Evolutionary conservation across 2,888 invertebrate genomes (phyloP), one percentile per base, ranked within the genome.

Genomic region (Agonopterix heracliana): DNA sequence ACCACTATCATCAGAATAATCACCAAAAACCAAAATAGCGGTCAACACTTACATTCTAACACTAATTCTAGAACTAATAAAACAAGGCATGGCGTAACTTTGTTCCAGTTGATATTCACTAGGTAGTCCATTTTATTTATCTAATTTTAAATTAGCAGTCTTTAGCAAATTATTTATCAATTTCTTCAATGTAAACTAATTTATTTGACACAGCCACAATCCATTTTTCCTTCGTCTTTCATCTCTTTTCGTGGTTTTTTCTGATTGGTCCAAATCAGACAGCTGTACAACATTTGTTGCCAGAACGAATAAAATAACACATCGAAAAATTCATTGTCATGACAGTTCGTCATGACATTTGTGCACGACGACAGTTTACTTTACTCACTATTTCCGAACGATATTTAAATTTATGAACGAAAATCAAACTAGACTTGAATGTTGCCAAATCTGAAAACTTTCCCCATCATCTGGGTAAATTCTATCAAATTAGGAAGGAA

Each of bases 41-140:
- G 50, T 44, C 14, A 44, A 52, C 55, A 82, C 89, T 85, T 77
- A 93, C 93, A 92, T 79, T 93, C 92, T 81, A 93, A 89, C 68
- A 92, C 89, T 74, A 93, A 73, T 89, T 93, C 92, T 80, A 93
- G 79, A 54, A 92, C 79, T 83, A 93, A 85, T 65, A 93, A 81
- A 66, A 92, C 81, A 75, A 93, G 81, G 83, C 91, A 93, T 68
- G 92, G 91, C 59, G 91, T 90, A 66, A 92, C 71, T 89, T 90
- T 92, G 75, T 91, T 90, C 84, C 91, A 91, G 63, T 87, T 87
- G 57, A 86, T 78, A 81, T 85, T 88, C 68, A 88, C 81, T 82
- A 90, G 67, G 76, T 71, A 81, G 78, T 89, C 89, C 84, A 89
- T 86, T 81, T 82, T 89, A 78, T 71, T 48, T 60, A 59, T 59